Percentiles rank a stretch among this genome's conserved stretches.
Conservation (phyloP, 2,888 invertebrate species). For the Tiphia femorata region DNA sequence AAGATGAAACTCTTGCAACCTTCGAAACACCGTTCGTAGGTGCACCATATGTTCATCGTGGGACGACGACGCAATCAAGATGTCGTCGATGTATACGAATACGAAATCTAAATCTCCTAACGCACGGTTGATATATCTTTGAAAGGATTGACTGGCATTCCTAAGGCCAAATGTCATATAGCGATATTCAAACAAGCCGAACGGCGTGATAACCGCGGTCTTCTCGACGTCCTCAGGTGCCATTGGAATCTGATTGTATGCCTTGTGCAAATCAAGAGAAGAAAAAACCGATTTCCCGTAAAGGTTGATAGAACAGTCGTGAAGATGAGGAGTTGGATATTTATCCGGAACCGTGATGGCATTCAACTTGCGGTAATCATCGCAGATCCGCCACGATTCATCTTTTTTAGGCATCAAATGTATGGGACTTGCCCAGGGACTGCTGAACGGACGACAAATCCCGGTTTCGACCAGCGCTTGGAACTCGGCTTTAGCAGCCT, state of each 20-base stretch:
- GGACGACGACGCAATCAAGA: conserved; percentile 34
- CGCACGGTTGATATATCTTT: conserved; percentile 50
- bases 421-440: conserved; percentile 63
- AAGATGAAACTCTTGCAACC: conserved; percentile 30
- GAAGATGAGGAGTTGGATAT: conserved; percentile 50
- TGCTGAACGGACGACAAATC: conserved; percentile 64
- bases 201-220: conserved; percentile 30
- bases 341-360: conserved; percentile 46
- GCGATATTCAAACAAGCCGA: conserved; percentile 54
- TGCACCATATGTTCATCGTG: conserved; percentile 23
- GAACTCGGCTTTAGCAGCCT: conserved; percentile 56
- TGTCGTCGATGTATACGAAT: conserved; percentile 54
- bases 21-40: conserved; percentile 21
- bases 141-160: conserved; percentile 59
- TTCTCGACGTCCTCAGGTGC: conserved; percentile 41
- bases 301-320: conserved; percentile 41
- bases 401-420: conserved; percentile 49
- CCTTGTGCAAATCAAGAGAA: conserved; percentile 35
- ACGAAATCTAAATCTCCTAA: conserved; percentile 39
- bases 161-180: conserved; percentile 57
- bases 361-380: conserved; percentile 53
- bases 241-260: conserved; percentile 50
- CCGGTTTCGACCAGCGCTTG: conserved; percentile 56
- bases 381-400: conserved; percentile 43
- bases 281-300: conserved; percentile 33